These are phyloP conservation scores for Microplitis mediator DNA, from an alignment of 1,140 invertebrate genomes.

Conservation along the genomic window DNA sequence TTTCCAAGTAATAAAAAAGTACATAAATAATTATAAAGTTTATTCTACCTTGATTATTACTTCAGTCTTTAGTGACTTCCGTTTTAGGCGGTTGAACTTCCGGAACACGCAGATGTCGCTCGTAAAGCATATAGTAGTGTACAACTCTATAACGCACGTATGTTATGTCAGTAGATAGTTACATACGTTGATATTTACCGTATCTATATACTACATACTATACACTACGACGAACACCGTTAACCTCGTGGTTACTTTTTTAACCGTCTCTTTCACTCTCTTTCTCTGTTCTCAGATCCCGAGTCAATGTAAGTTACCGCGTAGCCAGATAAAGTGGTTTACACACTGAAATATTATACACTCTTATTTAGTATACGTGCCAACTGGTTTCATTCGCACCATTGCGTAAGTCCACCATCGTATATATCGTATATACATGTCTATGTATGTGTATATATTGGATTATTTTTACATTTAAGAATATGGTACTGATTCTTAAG, in stretches of 20 bases:
- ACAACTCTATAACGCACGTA: background rate
- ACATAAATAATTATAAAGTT: too few relatives aligned
- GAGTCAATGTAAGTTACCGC: background rate
- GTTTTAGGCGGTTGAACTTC: background rate
- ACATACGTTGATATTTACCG: too few relatives aligned
- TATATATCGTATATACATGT: too few relatives aligned
- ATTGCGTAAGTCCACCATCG: background rate
- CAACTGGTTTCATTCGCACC: slow-evolving; percentile 1
- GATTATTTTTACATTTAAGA: background rate
- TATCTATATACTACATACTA: too few relatives aligned
- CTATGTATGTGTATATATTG: too few relatives aligned
- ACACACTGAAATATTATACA: background rate
- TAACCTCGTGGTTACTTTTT: too few relatives aligned
- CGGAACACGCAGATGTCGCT: slow-evolving; percentile 1
- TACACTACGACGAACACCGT: too few relatives aligned
- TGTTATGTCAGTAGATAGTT: too few relatives aligned
- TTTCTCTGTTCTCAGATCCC: too few relatives aligned
- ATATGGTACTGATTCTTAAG: background rate
- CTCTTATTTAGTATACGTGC: background rate
- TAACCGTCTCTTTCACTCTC: too few relatives aligned
- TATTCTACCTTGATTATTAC: background rate
- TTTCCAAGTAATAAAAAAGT: too few relatives aligned
- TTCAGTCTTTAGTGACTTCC: background rate
- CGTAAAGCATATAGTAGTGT: background rate
- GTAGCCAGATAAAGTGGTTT: slow-evolving; percentile 1